Percentiles rank a stretch among this genome's conserved stretches.
These are phyloP conservation scores for Orthosia cruda DNA, from an alignment of 2,888 invertebrate species.

Conservation along the genomic window DNA sequence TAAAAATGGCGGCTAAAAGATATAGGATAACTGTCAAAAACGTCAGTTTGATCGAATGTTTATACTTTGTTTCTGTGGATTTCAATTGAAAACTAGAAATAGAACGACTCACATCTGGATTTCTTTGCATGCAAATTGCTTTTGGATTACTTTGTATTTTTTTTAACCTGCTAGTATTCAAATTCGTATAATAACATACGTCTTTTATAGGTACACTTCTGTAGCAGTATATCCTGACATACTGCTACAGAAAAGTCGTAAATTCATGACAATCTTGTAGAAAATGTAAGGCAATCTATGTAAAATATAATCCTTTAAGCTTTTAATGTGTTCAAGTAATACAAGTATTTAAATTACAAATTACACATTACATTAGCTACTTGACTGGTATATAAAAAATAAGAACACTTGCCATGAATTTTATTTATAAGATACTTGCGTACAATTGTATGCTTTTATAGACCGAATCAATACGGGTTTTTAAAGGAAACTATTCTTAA, in stretches of 20 bases:
- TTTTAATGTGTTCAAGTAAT: slow-evolving; percentile 31
- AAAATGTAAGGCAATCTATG: slow-evolving; percentile 10
- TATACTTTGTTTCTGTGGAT: slow-evolving; percentile 48
- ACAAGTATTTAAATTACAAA: slow-evolving; percentile 41
- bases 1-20: slow-evolving; percentile 63
- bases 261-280: no score
- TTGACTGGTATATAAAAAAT: slow-evolving; percentile 6
- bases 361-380: slow-evolving; percentile 34
- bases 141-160: slow-evolving; percentile 29
- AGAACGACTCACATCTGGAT: slow-evolving; percentile 25
- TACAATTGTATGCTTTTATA: neutral
- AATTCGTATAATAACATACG: neutral
- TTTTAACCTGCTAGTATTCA: slow-evolving; percentile 1
- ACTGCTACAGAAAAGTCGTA: no score
- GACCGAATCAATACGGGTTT: neutral
- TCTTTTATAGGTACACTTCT: slow-evolving; percentile 9
- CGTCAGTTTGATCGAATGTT: slow-evolving; percentile 54
- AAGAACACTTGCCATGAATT: slow-evolving; percentile 22
- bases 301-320: slow-evolving; percentile 17
- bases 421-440: neutral
- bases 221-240: no score
- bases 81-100: slow-evolving; percentile 49
- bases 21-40: slow-evolving; percentile 50
- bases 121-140: slow-evolving; percentile 35
- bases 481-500: neutral